Evolutionary conservation across 1,140 invertebrate genomes (phyloP).

Genomic region (Aphis craccivora): DNA sequence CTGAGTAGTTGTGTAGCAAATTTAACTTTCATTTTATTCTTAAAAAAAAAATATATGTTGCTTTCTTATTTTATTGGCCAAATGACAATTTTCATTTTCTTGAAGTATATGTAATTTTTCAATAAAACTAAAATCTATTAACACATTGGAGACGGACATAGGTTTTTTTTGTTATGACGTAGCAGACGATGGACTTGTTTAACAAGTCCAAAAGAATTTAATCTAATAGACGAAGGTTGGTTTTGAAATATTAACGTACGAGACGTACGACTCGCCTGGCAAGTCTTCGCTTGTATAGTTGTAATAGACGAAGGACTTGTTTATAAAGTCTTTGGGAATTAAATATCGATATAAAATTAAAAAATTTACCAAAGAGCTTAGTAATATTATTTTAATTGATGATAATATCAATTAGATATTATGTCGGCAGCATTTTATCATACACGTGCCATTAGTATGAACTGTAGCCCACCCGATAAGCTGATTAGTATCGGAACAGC

Average conservation of each 20-base stretch:
- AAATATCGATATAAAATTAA: background rate
- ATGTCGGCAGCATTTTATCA: no score
- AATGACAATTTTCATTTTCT: no score
- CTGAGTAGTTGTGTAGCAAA: no score
- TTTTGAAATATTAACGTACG: background rate
- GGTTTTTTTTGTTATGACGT: conserved; percentile 2
- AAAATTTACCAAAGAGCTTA: background rate
- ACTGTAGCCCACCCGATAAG: no score
- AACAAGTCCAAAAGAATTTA: background rate
- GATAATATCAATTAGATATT: no score
- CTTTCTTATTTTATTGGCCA: no score
- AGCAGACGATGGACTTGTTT: background rate
- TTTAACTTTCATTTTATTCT: no score
- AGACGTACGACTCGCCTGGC: background rate
- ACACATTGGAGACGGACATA: conserved; percentile 9
- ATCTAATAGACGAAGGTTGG: background rate
- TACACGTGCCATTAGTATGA: no score
- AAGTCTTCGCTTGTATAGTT: background rate
- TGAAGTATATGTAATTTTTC: no score
- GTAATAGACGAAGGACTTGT: background rate
- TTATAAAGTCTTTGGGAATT: background rate
- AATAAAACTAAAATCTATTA: no score
- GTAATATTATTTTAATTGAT: background rate
- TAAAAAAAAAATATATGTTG: no score
- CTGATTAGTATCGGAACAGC: no score